A percentile compares a stretch with the other conserved stretches of the same genome.
These are phyloP conservation scores for Hirudinaria manillensis DNA, from an alignment of 2,888 invertebrate genomes.

Conservation along the genomic window DNA sequence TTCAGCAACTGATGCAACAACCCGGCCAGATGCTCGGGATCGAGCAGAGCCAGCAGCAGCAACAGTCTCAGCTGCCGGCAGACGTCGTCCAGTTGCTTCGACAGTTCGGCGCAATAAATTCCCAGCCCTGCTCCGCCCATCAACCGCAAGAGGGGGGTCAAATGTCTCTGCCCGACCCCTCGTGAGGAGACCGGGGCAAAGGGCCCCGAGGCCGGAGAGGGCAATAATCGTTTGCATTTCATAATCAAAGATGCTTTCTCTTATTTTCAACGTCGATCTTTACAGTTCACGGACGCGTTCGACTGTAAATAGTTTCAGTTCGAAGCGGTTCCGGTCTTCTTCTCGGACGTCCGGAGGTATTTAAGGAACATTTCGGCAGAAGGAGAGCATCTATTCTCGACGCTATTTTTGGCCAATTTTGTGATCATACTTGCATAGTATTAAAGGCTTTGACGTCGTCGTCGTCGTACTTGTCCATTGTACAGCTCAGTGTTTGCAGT, in stretches of 20 bases:
- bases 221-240: not conserved
- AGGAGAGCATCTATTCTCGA: too few relatives aligned
- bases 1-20: slow-evolving; percentile 8
- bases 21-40: not conserved
- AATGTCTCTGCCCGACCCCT: not conserved
- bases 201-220: not conserved
- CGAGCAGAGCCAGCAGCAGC: not conserved
- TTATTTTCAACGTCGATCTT: not conserved
- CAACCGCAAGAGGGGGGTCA: slow-evolving; percentile 4
- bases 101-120: not conserved
- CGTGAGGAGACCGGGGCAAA: not conserved
- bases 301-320: slow-evolving; percentile 10
- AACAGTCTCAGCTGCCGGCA: slow-evolving; percentile 1
- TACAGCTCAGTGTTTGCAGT: too few relatives aligned
- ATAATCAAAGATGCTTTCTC: slow-evolving; percentile 6
- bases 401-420: too few relatives aligned
- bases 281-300: not conserved
- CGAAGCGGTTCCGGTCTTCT: not conserved
- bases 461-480: too few relatives aligned
- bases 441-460: too few relatives aligned
- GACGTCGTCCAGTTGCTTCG: not conserved
- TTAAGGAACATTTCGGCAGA: too few relatives aligned
- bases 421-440: too few relatives aligned
- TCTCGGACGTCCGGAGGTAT: too few relatives aligned
- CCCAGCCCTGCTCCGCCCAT: slow-evolving; percentile 1